Percentiles rank a stretch among this genome's conserved stretches.
Evolutionary conservation across 2,888 invertebrate species (phyloP).

Genomic region (Cataglyphis livida): DNA sequence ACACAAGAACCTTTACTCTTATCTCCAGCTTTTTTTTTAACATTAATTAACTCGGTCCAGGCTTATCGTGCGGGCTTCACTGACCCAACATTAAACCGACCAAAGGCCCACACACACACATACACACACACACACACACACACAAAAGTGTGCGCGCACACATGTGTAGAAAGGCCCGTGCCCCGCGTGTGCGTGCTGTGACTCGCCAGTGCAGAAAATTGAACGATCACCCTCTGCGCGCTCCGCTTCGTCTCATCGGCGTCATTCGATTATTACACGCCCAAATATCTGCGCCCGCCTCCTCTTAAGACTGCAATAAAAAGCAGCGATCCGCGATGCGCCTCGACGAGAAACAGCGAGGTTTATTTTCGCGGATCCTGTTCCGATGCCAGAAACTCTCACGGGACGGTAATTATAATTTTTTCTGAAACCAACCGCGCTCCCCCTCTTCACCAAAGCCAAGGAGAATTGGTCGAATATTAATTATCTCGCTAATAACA

Average conservation of each 20-base stretch:
- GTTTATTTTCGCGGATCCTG: constrained; percentile 43
- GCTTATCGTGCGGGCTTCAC: constrained; percentile 77
- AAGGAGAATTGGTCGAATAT: constrained; percentile 38
- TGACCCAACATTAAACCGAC: constrained; percentile 70
- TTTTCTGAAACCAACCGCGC: constrained; percentile 48
- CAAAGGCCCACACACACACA: constrained; percentile 34
- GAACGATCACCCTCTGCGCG: constrained; percentile 71
- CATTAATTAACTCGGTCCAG: constrained; percentile 82
- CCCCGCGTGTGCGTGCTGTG: constrained; percentile 57
- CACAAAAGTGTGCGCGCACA: constrained; percentile 10
- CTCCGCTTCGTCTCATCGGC: constrained; percentile 69
- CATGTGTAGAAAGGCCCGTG: constrained; percentile 6
- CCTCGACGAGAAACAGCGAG: constrained; percentile 21
- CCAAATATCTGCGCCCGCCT: constrained; percentile 66
- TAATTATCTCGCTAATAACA: constrained; percentile 52
- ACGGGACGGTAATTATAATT: constrained; percentile 66
- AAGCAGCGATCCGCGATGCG: constrained; percentile 43
- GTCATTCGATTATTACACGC: constrained; percentile 74
- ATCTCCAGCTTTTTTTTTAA: constrained; percentile 73
- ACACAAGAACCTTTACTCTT: constrained; percentile 60
- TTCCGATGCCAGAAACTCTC: constrained; percentile 43
- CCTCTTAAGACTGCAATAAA: constrained; percentile 51
- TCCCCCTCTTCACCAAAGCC: not conserved
- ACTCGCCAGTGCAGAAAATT: constrained; percentile 75
- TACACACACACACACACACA: constrained; percentile 27